phyloP scores from a whole-genome alignment of 2,113 vertebrate genomes.

The Solea solea region DNA sequence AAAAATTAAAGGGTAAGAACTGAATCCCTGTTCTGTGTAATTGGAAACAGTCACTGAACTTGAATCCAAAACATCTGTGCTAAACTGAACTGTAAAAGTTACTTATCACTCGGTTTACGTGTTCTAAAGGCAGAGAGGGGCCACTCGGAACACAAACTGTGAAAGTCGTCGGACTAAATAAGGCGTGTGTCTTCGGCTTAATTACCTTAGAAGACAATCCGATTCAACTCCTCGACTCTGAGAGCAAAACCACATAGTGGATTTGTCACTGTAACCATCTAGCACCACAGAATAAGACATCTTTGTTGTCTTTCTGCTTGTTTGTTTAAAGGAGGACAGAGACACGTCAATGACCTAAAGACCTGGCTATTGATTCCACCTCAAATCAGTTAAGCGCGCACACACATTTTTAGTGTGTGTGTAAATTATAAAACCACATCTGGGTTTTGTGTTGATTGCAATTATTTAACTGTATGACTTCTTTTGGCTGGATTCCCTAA shows the following conservation, averaged over 20 bases:
- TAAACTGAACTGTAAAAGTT: slow-evolving; percentile 13
- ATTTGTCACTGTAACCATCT: not conserved
- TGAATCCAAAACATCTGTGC: slow-evolving; percentile 40
- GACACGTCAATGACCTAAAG: not conserved
- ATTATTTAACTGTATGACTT: slow-evolving; percentile 32
- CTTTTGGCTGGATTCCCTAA: slow-evolving; percentile 48
- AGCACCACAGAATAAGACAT: not conserved
- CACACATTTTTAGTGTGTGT: slow-evolving; percentile 17
- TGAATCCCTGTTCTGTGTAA: slow-evolving; percentile 15
- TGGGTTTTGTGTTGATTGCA: slow-evolving; percentile 38
- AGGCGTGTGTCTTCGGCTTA: not conserved
- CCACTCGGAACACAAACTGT: slow-evolving; percentile 19
- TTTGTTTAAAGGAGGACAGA: not conserved
- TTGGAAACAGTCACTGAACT: slow-evolving; percentile 29
- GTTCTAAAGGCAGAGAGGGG: slow-evolving; percentile 55
- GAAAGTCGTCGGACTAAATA: slow-evolving; percentile 6
- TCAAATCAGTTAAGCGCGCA: not conserved
- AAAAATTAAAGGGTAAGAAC: slow-evolving; percentile 1
- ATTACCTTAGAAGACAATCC: not conserved
- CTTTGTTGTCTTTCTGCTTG: not conserved
- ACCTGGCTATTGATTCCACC: not conserved
- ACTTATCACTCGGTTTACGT: slow-evolving; percentile 5
- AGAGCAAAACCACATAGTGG: not conserved
- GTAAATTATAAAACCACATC: slow-evolving; percentile 50
- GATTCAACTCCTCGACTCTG: not conserved